Evolutionary conservation across 2,797 vertebrate species (phyloP).

Genomic region (Thamnophis elegans): DNA sequence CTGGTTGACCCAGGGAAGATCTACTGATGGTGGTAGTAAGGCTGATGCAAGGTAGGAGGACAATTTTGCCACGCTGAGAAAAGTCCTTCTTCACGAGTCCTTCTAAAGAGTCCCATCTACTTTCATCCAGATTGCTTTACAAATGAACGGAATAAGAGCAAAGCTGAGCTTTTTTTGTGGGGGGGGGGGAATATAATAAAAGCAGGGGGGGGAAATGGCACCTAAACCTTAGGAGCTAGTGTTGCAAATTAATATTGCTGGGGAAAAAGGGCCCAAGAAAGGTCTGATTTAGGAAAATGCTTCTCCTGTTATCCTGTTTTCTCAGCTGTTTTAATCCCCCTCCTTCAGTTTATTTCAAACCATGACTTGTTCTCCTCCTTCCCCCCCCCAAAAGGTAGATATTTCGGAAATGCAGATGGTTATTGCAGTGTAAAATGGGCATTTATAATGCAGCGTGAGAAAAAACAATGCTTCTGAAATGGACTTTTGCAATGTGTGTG

Average conservation of each 20-base stretch:
- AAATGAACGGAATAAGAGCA: background rate
- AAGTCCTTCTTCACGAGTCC: background rate
- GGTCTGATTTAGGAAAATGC: background rate
- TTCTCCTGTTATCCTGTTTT: background rate
- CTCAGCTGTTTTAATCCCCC: background rate
- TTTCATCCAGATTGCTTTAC: too few species aligned
- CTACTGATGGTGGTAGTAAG: background rate
- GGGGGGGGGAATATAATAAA: background rate
- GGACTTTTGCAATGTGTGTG: background rate
- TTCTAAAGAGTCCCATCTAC: too few species aligned
- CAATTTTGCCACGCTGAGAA: background rate
- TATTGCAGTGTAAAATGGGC: constrained; percentile 5
- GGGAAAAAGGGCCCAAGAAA: too few species aligned
- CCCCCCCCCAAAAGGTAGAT: background rate
- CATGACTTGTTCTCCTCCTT: background rate
- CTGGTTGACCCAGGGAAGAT: too few species aligned
- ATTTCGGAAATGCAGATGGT: background rate
- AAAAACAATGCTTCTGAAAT: constrained; percentile 25
- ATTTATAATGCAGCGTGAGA: background rate
- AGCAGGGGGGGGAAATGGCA: background rate
- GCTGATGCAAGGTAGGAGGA: too few species aligned
- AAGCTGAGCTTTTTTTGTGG: too few species aligned
- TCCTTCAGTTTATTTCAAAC: background rate
- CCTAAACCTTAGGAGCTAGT: background rate
- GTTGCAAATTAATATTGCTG: background rate